Conservation (phyloP, 92 coral and sea anemone species). For the Porites divaricata region DNA sequence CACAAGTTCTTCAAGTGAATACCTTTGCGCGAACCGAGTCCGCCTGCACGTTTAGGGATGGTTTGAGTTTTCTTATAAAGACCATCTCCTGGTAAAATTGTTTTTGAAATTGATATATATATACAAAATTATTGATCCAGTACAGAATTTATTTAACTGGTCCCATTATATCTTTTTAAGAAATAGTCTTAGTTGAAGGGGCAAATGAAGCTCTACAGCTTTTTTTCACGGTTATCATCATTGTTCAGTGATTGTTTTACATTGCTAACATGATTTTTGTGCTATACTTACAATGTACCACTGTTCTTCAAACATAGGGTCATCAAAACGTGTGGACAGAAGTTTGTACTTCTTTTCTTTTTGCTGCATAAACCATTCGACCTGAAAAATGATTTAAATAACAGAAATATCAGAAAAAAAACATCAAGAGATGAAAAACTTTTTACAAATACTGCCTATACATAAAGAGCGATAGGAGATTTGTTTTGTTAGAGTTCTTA, state of each 20-base stretch:
- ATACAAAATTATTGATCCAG: too few species aligned
- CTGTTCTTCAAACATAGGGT: constrained; percentile 25
- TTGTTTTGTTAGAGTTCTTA: neutral
- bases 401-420: neutral
- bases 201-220: neutral
- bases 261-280: neutral
- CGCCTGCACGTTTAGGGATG: too few species aligned
- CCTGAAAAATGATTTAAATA: constrained; percentile 8
- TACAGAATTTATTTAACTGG: too few species aligned
- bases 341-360: constrained; percentile 20
- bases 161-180: too few species aligned
- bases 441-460: neutral
- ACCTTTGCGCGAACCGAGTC: too few species aligned
- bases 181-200: too few species aligned
- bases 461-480: neutral
- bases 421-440: neutral
- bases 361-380: neutral
- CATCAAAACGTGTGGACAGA: constrained; percentile 27
- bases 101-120: neutral
- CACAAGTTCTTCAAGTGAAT: too few species aligned
- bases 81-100: neutral
- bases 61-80: neutral
- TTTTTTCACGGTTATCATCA: neutral
- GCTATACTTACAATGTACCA: constrained; percentile 44
- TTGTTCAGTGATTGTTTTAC: neutral